A percentile compares a stretch with the other conserved stretches of the same genome.
Evolutionary conservation across 1,140 invertebrate genomes (phyloP).

Genomic region (Frieseomelitta varia): DNA sequence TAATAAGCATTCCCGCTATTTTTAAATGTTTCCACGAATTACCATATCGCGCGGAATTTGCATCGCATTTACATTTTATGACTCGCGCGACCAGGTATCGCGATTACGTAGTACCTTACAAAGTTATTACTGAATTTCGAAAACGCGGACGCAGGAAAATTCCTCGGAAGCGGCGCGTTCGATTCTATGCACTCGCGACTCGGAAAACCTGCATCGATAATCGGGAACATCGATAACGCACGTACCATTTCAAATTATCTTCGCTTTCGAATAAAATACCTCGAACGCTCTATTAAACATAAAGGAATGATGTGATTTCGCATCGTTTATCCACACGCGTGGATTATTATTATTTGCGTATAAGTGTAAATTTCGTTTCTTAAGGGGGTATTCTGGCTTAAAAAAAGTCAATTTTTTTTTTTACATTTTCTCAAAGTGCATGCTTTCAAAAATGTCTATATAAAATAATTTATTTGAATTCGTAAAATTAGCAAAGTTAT

Average conservation of each 20-base stretch:
- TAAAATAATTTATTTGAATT: no score
- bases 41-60: constrained; percentile 60
- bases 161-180: neutral
- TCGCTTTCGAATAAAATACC: neutral
- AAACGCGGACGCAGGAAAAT: constrained; percentile 26
- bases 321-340: neutral
- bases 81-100: constrained; percentile 39
- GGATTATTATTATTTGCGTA: no score
- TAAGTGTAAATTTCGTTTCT: no score
- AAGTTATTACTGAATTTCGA: constrained; percentile 61
- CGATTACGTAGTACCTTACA: constrained; percentile 50
- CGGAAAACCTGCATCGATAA: neutral
- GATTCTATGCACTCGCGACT: neutral
- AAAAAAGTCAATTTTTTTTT: no score
- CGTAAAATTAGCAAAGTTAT: no score
- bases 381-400: no score
- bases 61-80: constrained; percentile 65
- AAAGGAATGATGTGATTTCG: neutral
- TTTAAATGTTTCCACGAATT: constrained; percentile 64
- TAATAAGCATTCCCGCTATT: constrained; percentile 58
- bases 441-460: no score
- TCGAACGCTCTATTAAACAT: neutral
- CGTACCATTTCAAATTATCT: neutral
- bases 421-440: no score
- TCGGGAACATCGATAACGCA: neutral